These are phyloP conservation scores for Myripristis murdjan DNA, from an alignment of 2,797 vertebrate genomes.

Conservation along the genomic window DNA sequence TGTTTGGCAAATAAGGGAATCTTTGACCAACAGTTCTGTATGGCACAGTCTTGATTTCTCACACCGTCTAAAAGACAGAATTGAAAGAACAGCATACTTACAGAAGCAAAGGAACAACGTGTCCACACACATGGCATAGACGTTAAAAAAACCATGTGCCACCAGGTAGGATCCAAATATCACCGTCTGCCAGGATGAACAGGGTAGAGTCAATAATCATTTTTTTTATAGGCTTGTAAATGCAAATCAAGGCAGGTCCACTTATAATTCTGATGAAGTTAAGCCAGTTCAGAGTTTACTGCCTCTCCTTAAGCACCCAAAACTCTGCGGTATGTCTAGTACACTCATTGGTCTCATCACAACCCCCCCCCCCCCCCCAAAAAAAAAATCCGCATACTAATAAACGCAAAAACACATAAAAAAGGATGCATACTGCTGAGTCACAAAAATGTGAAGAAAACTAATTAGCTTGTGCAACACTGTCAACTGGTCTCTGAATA, in stretches of 20 bases:
- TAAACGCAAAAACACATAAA: neutral
- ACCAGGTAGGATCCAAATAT: conserved; percentile 94
- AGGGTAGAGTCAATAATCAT: conserved; percentile 1
- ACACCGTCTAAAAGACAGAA: neutral
- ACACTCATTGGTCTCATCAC: too few species aligned
- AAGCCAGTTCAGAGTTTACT: too few species aligned
- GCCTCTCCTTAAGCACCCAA: too few species aligned
- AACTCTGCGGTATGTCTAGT: too few species aligned
- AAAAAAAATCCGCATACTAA: too few species aligned
- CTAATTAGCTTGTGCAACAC: conserved; percentile 1
- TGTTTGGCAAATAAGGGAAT: neutral
- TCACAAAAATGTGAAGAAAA: conserved; percentile 1
- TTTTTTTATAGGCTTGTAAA: too few species aligned
- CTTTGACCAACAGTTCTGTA: neutral
- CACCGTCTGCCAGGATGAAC: conserved; percentile 88
- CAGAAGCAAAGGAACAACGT: conserved; percentile 98
- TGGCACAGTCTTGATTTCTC: neutral
- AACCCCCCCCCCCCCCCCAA: too few species aligned
- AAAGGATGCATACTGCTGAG: neutral
- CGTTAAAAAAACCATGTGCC: conserved; percentile 96
- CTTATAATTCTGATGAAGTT: too few species aligned
- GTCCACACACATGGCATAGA: conserved; percentile 98
- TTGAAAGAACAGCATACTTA: conserved; percentile 85
- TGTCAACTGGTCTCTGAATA: neutral
- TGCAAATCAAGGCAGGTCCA: too few species aligned